Percentiles rank a stretch among this genome's conserved stretches.
Conservation (phyloP, 1,140 invertebrate species). For the Triops longicaudatus region DNA sequence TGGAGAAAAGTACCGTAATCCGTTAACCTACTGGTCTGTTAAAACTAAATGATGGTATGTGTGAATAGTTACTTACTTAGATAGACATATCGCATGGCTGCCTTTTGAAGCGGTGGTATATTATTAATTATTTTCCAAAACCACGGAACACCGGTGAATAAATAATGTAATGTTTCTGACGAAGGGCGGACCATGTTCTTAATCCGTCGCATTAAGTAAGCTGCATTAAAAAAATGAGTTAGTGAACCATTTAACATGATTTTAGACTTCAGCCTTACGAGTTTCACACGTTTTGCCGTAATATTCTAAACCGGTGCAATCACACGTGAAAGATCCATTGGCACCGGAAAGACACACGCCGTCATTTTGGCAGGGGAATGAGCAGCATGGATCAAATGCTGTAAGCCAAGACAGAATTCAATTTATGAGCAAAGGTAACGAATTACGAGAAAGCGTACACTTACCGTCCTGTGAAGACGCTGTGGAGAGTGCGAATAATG, state of each 20-base stretch:
- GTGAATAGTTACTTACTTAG: slow-evolving; percentile 19
- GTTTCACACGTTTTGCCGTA: slow-evolving; percentile 29
- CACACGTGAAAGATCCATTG: slow-evolving; percentile 22
- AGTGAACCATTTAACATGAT: neutral
- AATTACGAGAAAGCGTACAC: neutral
- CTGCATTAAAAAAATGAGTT: slow-evolving; percentile 13
- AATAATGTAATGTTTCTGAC: slow-evolving; percentile 20
- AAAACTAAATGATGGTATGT: neutral
- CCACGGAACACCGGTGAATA: slow-evolving; percentile 28
- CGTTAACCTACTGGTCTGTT: neutral
- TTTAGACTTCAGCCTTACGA: slow-evolving; percentile 17
- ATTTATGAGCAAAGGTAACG: too few relatives aligned
- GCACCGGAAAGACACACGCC: slow-evolving; percentile 24
- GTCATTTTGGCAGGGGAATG: slow-evolving; percentile 27
- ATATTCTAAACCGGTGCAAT: slow-evolving; percentile 29
- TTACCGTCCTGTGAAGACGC: neutral
- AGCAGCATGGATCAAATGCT: slow-evolving; percentile 25
- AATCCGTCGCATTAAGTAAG: slow-evolving; percentile 17
- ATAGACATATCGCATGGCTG: slow-evolving; percentile 28
- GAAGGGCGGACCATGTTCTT: slow-evolving; percentile 24
- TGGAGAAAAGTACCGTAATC: slow-evolving; percentile 22
- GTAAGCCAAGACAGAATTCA: neutral
- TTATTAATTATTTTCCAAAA: slow-evolving; percentile 30
- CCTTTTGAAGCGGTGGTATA: slow-evolving; percentile 26
- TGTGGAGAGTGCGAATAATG: neutral